Percentiles rank a stretch among this genome's conserved stretches.
phyloP scores from a whole-genome alignment of 1,140 invertebrate species.

The Neodiprion virginianus region DNA sequence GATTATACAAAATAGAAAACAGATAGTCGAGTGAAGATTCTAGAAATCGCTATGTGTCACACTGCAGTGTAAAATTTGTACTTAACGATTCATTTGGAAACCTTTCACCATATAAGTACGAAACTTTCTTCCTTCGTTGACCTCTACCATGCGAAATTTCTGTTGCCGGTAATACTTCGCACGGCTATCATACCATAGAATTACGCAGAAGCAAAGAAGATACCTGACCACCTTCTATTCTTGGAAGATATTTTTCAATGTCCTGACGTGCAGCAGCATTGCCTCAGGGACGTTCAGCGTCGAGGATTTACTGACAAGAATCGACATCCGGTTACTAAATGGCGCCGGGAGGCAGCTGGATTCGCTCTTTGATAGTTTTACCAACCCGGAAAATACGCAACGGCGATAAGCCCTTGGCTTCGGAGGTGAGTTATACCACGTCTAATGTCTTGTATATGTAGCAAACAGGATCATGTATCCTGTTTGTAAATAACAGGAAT shows the following conservation, averaged over 20 bases:
- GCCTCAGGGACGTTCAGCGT: too few relatives aligned
- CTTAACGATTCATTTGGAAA: too few relatives aligned
- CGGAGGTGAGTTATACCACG: conserved; percentile 41
- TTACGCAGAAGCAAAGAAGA: neutral
- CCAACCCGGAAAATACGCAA: neutral
- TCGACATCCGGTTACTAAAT: conserved; percentile 5
- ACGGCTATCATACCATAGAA: neutral
- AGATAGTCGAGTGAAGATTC: too few relatives aligned
- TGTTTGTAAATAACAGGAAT: too few relatives aligned
- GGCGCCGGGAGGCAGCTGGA: neutral
- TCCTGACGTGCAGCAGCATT: neutral
- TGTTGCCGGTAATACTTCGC: neutral
- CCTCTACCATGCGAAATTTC: neutral
- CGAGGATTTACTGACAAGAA: neutral
- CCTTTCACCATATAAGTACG: too few relatives aligned
- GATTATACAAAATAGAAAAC: too few relatives aligned
- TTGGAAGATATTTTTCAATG: neutral
- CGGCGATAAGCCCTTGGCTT: conserved; percentile 43
- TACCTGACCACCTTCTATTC: neutral
- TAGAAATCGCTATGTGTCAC: too few relatives aligned
- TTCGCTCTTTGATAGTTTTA: neutral
- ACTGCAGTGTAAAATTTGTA: too few relatives aligned
- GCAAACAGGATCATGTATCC: too few relatives aligned
- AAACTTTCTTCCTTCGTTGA: neutral
- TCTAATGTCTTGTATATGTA: too few relatives aligned